Conservation (phyloP, 2,888 invertebrate genomes). For the Caenorhabditis doughertyi region DNA sequence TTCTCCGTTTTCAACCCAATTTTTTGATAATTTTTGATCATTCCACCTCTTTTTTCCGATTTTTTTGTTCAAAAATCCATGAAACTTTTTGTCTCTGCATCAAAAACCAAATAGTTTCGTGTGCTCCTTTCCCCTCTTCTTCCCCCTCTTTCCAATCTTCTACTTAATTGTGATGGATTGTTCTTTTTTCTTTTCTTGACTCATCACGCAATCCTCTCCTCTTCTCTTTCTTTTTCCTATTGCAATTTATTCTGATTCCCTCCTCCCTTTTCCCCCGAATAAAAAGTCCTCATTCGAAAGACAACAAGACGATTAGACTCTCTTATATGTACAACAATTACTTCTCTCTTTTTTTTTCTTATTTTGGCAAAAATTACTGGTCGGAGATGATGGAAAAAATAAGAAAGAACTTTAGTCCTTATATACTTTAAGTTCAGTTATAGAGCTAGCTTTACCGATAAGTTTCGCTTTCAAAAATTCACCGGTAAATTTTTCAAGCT, state of each 20-base stretch:
- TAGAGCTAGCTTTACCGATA: no score
- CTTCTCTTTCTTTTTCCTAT: conserved; percentile 6
- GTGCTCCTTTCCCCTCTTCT: conserved; percentile 13
- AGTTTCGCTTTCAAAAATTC: no score
- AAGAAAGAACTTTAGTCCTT: no score
- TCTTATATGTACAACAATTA: background rate
- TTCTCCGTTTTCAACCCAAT: no score
- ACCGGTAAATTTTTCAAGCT: no score
- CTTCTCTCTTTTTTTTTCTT: background rate
- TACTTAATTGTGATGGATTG: conserved; percentile 48
- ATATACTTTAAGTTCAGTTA: no score
- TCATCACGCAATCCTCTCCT: conserved; percentile 44
- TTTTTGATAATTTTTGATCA: no score
- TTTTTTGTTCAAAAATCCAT: background rate
- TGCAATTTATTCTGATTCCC: background rate
- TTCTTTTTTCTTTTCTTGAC: background rate
- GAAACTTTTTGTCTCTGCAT: background rate
- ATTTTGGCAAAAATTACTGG: background rate
- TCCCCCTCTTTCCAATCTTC: background rate
- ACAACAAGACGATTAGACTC: conserved; percentile 29
- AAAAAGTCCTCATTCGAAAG: background rate
- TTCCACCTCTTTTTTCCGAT: background rate
- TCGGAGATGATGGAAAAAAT: background rate
- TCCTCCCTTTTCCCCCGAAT: background rate
- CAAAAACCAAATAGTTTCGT: conserved; percentile 20